These are phyloP conservation scores for Shinisaurus crocodilurus DNA, from an alignment of 2,113 vertebrate genomes.

Conservation along the genomic window DNA sequence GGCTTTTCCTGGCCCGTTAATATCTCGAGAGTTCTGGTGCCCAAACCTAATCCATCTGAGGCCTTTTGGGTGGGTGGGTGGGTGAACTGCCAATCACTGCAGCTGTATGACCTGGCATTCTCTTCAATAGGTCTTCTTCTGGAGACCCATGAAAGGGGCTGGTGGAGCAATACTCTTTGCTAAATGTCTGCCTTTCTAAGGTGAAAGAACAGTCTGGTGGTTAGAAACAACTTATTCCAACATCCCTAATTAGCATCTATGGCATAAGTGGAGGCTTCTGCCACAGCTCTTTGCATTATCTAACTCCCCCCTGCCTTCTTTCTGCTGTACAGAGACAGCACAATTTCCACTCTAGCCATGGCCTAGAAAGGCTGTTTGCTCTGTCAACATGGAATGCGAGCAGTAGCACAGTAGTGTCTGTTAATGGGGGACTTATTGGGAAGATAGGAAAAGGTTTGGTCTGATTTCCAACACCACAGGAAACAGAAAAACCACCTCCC, in stretches of 20 bases:
- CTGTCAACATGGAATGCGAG: background rate
- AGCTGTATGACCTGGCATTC: background rate
- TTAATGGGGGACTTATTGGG: background rate
- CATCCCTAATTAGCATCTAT: background rate
- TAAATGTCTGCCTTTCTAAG: background rate
- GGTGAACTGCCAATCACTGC: background rate
- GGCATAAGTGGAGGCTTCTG: background rate
- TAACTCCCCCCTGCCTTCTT: too few relatives aligned
- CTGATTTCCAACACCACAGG: background rate
- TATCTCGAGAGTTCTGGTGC: slow-evolving; percentile 16
- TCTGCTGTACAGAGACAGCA: background rate
- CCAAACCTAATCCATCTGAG: slow-evolving; percentile 22
- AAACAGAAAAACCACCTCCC: background rate
- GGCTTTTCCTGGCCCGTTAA: background rate
- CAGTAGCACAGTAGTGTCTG: background rate
- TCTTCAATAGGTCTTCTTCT: background rate
- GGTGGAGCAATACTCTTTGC: background rate
- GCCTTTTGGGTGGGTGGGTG: background rate
- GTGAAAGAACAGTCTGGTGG: background rate
- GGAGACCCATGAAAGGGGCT: background rate
- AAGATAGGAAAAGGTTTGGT: background rate
- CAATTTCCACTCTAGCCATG: background rate
- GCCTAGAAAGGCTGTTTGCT: background rate
- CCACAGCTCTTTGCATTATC: background rate
- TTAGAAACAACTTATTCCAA: background rate